These are phyloP conservation scores for Calyptomena viridis DNA, from an alignment of 2,113 vertebrate genomes.

Conservation along the genomic window DNA sequence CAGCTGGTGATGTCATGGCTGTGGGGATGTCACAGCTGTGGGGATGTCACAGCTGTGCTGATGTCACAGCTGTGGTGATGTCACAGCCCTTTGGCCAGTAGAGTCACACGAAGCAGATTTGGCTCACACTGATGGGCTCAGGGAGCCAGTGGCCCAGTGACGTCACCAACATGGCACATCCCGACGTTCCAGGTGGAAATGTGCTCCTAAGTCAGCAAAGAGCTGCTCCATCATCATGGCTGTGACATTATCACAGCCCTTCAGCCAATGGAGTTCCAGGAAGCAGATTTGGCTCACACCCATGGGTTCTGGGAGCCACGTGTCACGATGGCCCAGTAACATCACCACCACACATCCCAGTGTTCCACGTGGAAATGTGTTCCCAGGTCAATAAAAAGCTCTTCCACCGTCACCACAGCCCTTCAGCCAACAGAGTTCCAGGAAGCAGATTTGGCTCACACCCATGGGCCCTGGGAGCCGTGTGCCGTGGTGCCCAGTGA, in stretches of 20 bases:
- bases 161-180: not conserved
- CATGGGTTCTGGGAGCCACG: rapidly evolving
- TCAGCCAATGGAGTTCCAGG: not conserved
- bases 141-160: not conserved
- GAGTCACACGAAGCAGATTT: not conserved
- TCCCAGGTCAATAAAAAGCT: not conserved
- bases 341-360: not conserved
- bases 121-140: too few species aligned
- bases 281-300: not conserved
- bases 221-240: not conserved
- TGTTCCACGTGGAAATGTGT: rapidly evolving
- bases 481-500: not conserved
- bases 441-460: not conserved
- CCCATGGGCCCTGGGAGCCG: not conserved
- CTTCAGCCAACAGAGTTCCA: not conserved
- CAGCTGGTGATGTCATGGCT: too few species aligned
- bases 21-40: too few species aligned
- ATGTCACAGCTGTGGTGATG: too few species aligned
- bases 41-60: too few species aligned
- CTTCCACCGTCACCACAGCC: not conserved
- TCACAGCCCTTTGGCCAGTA: too few species aligned
- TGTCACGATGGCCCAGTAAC: not conserved
- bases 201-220: not conserved
- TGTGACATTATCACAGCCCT: not conserved
- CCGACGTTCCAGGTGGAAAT: not conserved